Base-by-base conservation (phyloP, 92 coral and sea anemone species). In the Palythoa grandiflora region DNA sequence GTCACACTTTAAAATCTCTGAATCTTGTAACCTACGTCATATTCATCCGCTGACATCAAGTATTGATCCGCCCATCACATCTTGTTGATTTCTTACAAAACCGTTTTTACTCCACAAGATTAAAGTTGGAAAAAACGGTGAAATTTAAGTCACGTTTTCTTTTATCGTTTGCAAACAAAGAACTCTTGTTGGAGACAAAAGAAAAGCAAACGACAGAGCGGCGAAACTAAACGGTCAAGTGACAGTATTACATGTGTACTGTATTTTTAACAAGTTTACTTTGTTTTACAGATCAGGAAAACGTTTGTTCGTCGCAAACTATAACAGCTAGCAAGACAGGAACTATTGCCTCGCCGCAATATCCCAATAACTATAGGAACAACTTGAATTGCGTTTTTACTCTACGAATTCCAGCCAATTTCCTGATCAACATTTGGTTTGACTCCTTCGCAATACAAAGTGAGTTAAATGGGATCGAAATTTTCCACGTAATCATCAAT, bases 381-480 rank as follows among this genome's bases (percentile, higher is more conserved):
- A 76, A 76, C 80, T n/a, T 76, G 38, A 76, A 76, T 37, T 76
- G 80, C 51, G 80, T 19, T 51, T 76, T 50, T 60, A 76, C 13
- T 21, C 57, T 76, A 9, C 61, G 63, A 12, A n/a, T 50, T 21
- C 80, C 80, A 21, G 44, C 39, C 57, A 76, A 52, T n/a, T 76
- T 76, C 37, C 5, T 76, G 80, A 76, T 76, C 63, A 76, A 3
- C 54, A 17, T 76, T 50, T 76, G 80, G 80, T 76, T 76, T 53
- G 80, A 76, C 63, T 76, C 80, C 1, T 76, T 76, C 21, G 80
- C 65, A 11, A 50, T 76, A 76, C 61, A 76, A 76, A 76, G 80
- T 76, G 38, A 76, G 80, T 48, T 44, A 11, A 47, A 35, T 10
- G 13, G 38, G 11, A 20, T 28, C 6, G 73, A 19, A 19, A 5